Base-by-base conservation (phyloP, 2,888 invertebrate genomes). In the Drosophila kanekoi region DNA sequence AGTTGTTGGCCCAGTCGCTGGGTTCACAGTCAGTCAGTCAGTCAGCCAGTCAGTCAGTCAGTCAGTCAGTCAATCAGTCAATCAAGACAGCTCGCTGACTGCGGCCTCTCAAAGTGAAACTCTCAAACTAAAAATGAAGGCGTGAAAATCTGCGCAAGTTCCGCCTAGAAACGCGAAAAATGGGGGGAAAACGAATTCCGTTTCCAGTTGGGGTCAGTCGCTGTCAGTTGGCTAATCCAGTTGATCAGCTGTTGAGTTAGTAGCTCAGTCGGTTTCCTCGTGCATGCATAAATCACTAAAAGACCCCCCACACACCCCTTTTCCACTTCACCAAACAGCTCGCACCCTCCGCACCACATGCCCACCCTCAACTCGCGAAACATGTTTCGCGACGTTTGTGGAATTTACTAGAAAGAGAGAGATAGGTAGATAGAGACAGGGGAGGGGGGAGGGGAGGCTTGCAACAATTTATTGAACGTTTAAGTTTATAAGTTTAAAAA, bases 401-500 rank as follows among this genome's bases (percentile, higher is more conserved):
- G 76, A 80, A 77, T 87, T 85, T 67, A 65, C 52, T 47, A 64
- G 23, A 23, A 1, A 23, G 23, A 23, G 23, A 23, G 23, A 23
- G 23, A 8, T 1, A 28, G 23, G 8, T 1, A 28, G 28, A 28
- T 8, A 8, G 28, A 28, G 28, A 28, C 8, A 28, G 8, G 8
- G 8, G 2, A 2, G 2, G 28, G 8, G 8, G 10, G 14, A 1
- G 5, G 20, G 32, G 18, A 37, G 41, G 47, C 47, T 44, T 59
- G 51, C 43, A 58, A 74, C 77, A 78, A 84, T 86, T 86, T 88
- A 88, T 75, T 84, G 73, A 76, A 64, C 85, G 68, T 56, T 81
- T 72, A 72, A 84, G 83, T 87, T 81, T 76, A 87, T 80, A 86
- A 87, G 76, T 69, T 28, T 75, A 63, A 85, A 79, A 79, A 79